Percentiles rank a stretch among this genome's conserved stretches.
These are phyloP conservation scores for Aspidiotus rigidus DNA, from an alignment of 2,888 invertebrate genomes.

Conservation along the genomic window DNA sequence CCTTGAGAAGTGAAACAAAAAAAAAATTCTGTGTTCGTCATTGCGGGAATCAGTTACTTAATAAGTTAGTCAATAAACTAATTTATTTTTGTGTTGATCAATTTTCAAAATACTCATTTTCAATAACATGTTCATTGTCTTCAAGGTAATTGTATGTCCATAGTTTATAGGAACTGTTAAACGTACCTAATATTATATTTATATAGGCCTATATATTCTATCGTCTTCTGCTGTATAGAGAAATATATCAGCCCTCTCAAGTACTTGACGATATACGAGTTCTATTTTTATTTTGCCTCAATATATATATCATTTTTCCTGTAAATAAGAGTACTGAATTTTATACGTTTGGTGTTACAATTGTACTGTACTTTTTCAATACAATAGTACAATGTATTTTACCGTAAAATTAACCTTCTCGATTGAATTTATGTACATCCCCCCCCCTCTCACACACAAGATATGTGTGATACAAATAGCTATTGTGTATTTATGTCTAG, in stretches of 20 bases:
- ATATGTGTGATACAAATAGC: no score
- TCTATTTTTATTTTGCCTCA: not conserved
- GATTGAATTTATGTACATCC: no score
- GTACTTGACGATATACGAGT: not conserved
- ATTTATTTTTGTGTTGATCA: no score
- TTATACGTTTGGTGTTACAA: conserved; percentile 5
- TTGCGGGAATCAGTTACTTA: conserved; percentile 8
- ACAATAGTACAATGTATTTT: no score
- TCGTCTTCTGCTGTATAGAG: not conserved
- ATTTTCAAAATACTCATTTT: no score
- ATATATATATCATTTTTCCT: not conserved
- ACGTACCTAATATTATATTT: conserved; percentile 18
- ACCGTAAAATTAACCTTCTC: no score
- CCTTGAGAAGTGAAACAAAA: not conserved
- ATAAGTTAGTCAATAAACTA: no score
- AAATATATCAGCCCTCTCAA: not conserved
- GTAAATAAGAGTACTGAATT: conserved; percentile 21
- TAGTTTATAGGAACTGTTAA: not conserved
- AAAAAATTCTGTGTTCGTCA: not conserved
- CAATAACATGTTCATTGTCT: no score
- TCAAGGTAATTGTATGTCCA: no score
- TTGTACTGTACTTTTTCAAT: not conserved
- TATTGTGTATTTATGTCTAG: no score
- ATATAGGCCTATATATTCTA: not conserved
- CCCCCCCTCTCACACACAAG: no score